A percentile compares a stretch with the other conserved stretches of the same genome.
phyloP scores from a whole-genome alignment of 2,797 vertebrate genomes.

The Lepilemur septentrionalis region DNA sequence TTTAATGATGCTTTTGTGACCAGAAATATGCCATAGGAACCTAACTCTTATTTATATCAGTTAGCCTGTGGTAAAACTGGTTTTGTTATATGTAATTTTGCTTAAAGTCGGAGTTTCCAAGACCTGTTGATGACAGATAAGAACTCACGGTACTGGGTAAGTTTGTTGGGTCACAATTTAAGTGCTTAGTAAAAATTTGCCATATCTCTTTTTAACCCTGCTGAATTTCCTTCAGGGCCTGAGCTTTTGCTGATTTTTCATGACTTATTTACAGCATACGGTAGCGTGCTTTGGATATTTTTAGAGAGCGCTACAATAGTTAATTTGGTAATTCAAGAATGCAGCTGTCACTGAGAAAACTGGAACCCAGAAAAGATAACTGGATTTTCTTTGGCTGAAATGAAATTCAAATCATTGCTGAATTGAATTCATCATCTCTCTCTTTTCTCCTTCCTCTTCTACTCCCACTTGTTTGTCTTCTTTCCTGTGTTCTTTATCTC shows the following conservation, averaged over 20 bases:
- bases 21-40: neutral
- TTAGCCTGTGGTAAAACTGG: neutral
- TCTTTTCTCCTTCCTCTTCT: conserved; percentile 23
- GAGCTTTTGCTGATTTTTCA: conserved; percentile 61
- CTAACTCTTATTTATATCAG: neutral
- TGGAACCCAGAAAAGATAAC: conserved; percentile 55
- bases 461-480: neutral
- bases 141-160: neutral
- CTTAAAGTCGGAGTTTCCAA: neutral
- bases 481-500: conserved; percentile 25
- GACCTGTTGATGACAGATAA: neutral
- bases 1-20: neutral
- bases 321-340: conserved; percentile 76
- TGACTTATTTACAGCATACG: conserved; percentile 55
- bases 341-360: conserved; percentile 74
- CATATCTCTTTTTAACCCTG: neutral
- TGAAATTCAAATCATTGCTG: conserved; percentile 69
- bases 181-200: neutral
- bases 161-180: neutral
- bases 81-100: neutral
- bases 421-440: conserved; percentile 46
- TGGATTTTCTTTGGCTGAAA: conserved; percentile 68
- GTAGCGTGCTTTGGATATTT: conserved; percentile 63
- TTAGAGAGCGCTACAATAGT: conserved; percentile 68
- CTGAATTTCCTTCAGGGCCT: conserved; percentile 41